Conservation (phyloP, 2,797 vertebrate species). For the Brachyrhaphis roseni region DNA sequence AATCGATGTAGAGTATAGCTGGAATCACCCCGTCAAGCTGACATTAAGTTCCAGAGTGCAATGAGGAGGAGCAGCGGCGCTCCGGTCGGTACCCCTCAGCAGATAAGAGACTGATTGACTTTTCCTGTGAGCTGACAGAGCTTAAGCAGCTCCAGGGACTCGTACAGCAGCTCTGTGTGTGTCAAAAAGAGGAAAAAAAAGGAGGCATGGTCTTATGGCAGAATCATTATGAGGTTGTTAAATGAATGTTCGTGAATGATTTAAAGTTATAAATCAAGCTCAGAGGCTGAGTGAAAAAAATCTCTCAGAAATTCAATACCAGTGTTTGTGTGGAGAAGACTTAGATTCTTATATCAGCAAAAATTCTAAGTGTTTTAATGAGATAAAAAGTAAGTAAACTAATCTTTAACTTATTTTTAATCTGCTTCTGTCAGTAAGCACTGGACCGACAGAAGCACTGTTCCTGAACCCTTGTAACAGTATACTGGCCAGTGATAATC, state of each 20-base stretch:
- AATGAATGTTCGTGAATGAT: background rate
- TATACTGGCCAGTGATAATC: too few species aligned
- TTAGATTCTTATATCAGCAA: background rate
- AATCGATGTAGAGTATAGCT: slow-evolving; percentile 45
- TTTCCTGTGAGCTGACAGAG: slow-evolving; percentile 55
- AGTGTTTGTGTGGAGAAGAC: background rate
- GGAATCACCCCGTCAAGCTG: slow-evolving; percentile 57
- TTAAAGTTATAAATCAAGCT: background rate
- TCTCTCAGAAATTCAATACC: background rate
- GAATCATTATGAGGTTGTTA: background rate
- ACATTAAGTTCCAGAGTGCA: slow-evolving; percentile 56
- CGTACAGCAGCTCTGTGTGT: background rate
- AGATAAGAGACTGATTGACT: slow-evolving; percentile 61
- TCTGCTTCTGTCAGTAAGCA: background rate
- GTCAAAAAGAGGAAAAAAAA: background rate
- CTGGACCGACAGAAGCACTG: background rate
- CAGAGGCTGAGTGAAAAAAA: background rate
- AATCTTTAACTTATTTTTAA: too few species aligned
- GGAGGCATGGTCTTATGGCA: background rate
- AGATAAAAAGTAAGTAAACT: background rate
- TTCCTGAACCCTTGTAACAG: background rate
- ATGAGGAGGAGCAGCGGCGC: slow-evolving; percentile 1
- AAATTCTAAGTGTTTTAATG: background rate
- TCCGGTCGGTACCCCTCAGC: background rate
- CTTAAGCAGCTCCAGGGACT: slow-evolving; percentile 29